Conservation (phyloP, 2,888 invertebrate genomes). For the Linyphia triangularis region DNA sequence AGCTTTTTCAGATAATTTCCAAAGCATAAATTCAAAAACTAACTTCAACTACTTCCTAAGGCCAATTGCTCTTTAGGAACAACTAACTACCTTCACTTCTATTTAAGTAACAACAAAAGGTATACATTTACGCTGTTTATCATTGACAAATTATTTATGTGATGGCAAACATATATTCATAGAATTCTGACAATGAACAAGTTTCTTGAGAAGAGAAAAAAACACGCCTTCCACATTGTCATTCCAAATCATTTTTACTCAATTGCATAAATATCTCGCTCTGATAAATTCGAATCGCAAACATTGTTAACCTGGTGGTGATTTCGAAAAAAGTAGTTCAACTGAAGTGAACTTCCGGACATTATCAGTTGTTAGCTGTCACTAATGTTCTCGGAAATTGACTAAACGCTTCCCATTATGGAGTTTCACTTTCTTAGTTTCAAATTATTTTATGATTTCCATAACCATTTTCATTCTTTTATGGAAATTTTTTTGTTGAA, state of each 20-base stretch:
- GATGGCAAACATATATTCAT: not conserved
- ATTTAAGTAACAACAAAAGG: too few species aligned
- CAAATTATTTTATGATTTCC: not conserved
- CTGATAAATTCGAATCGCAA: constrained; percentile 15
- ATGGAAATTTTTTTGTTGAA: not conserved
- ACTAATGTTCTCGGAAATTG: not conserved
- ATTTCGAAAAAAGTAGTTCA: constrained; percentile 13
- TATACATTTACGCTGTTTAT: not conserved
- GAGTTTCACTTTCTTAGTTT: not conserved
- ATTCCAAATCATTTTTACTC: not conserved
- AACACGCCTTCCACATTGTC: not conserved
- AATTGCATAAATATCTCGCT: constrained; percentile 21
- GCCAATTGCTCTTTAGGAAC: too few species aligned
- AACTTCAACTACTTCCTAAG: too few species aligned
- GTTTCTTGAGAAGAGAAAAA: not conserved
- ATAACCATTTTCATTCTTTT: not conserved
- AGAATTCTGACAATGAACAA: not conserved
- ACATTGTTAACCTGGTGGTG: not conserved
- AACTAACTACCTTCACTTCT: too few species aligned
- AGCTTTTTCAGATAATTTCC: too few species aligned
- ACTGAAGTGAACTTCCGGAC: constrained; percentile 13
- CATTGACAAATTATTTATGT: not conserved
- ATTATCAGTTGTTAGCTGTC: not conserved
- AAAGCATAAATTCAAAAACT: too few species aligned
- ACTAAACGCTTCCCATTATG: constrained; percentile 16